Conservation (phyloP, 1,140 invertebrate species). For the Drosophila ambigua region DNA sequence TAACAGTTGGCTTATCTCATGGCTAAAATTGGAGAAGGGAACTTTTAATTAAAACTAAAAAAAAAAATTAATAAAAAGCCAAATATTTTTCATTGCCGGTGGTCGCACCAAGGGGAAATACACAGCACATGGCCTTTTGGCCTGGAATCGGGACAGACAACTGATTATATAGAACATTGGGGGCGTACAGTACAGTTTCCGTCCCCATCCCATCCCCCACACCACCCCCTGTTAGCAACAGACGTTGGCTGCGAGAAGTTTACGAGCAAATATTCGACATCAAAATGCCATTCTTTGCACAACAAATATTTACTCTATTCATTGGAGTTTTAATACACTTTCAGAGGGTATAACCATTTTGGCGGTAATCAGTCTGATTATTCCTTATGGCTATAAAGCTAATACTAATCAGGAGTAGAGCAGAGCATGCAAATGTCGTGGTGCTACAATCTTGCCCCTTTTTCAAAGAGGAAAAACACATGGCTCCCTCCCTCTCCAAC, state of each 20-base stretch:
- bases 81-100: constrained; percentile 44
- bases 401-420: too few species aligned
- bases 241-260: constrained; percentile 15
- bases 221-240: neutral
- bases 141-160: constrained; percentile 34
- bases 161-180: constrained; percentile 11
- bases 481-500: too few species aligned
- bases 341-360: too few species aligned
- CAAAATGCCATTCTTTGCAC: constrained; percentile 65
- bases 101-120: constrained; percentile 17
- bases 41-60: constrained; percentile 63
- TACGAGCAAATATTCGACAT: constrained; percentile 61
- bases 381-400: neutral
- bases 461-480: too few species aligned
- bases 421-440: too few species aligned
- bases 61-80: constrained; percentile 9
- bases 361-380: neutral
- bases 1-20: constrained; percentile 47
- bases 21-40: constrained; percentile 52
- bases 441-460: too few species aligned
- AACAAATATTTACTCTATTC: constrained; percentile 68
- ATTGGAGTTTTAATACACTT: constrained; percentile 4
- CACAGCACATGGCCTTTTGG: constrained; percentile 31
- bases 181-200: constrained; percentile 16
- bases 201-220: neutral